Evolutionary conservation across 2,797 vertebrate genomes (phyloP).

Genomic region (Cephalopachus bancanus): DNA sequence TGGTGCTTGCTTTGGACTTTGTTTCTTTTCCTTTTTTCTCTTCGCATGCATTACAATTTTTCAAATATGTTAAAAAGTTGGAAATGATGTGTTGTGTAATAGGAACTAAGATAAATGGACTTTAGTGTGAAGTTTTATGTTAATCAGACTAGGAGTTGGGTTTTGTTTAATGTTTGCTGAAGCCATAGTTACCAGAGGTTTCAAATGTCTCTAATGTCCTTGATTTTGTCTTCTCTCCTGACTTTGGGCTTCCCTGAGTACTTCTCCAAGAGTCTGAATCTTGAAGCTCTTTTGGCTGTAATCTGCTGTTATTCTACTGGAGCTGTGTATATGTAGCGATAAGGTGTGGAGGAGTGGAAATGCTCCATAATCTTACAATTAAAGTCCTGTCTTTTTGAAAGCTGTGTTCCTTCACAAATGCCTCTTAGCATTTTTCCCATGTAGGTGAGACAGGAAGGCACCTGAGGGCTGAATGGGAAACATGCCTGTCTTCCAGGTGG

Average conservation of each 20-base stretch:
- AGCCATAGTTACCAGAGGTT: not conserved
- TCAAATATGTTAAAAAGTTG: conserved; percentile 1
- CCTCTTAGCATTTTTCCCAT: not conserved
- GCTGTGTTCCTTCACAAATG: not conserved
- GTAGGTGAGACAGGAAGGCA: not conserved
- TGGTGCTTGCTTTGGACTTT: not conserved
- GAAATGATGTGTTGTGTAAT: not conserved
- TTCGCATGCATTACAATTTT: not conserved
- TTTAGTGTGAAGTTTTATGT: not conserved
- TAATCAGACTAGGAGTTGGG: not conserved
- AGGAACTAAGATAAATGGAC: not conserved
- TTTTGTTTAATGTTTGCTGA: not conserved
- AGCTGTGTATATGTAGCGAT: too few species aligned
- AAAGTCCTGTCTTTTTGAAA: not conserved
- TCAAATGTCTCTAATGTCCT: not conserved
- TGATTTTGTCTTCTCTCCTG: not conserved
- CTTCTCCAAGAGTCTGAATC: not conserved
- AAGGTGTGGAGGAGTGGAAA: not conserved
- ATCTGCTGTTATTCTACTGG: not conserved
- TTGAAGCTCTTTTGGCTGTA: not conserved
- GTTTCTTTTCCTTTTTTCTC: not conserved
- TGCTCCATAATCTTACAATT: not conserved
- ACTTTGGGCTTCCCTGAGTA: not conserved
- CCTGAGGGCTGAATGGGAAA: not conserved
- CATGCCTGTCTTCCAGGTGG: not conserved